Evolutionary conservation across 2,888 invertebrate genomes (phyloP).

Genomic region (Aspidapion aeneum): DNA sequence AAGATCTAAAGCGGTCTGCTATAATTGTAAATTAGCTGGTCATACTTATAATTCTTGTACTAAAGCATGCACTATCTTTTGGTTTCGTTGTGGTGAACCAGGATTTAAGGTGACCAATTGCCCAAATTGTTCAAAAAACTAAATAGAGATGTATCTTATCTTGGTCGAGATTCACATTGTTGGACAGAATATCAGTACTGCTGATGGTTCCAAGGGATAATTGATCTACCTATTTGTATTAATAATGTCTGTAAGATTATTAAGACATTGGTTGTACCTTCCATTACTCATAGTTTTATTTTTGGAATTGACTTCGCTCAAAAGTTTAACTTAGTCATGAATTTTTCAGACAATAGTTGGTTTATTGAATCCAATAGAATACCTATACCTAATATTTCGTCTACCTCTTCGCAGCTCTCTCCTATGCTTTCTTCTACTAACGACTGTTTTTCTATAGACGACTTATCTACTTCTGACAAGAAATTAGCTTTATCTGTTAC

Average conservation of each 20-base stretch:
- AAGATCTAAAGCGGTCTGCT: neutral
- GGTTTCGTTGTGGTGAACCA: neutral
- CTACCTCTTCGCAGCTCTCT: neutral
- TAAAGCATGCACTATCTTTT: neutral
- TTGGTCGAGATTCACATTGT: neutral
- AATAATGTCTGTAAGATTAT: neutral
- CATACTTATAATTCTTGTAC: constrained; percentile 1
- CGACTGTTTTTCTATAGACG: neutral
- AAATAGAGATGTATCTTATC: neutral
- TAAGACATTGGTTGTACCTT: constrained; percentile 9
- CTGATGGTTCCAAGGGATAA: constrained; percentile 9
- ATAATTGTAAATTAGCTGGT: neutral
- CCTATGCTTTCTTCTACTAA: neutral
- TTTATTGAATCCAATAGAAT: neutral
- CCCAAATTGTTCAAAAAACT: neutral
- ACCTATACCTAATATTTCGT: neutral
- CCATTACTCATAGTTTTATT: constrained; percentile 9
- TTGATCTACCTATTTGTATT: constrained; percentile 6
- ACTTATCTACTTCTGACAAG: constrained; percentile 5
- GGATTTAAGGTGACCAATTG: neutral
- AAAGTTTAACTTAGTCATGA: neutral
- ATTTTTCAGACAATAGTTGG: neutral
- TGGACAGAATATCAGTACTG: constrained; percentile 5
- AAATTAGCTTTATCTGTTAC: constrained; percentile 5
- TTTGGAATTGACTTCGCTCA: constrained; percentile 8